Base-by-base conservation (phyloP, 2,888 invertebrate species). In the Dryadula phaetusa region DNA sequence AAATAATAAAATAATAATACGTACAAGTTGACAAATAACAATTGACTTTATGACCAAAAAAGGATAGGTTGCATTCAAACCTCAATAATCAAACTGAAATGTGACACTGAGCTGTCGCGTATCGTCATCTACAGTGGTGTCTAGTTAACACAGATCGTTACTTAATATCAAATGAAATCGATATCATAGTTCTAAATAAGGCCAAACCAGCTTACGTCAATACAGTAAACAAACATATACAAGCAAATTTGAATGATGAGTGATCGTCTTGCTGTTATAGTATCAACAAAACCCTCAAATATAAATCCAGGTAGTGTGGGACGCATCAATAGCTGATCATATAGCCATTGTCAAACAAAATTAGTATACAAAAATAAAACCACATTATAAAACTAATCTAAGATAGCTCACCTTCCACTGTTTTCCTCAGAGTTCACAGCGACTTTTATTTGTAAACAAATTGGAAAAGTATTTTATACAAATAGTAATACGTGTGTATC, bases 371-470 rank as follows among this genome's bases (percentile, higher is more conserved):
- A 58, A 47, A 37, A n/a, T 53, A 37, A 18, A 42, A 44, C 52
- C 44, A 60, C 56, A 64, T 64, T 76, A 76, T 77, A 72, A 75
- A 82, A 82, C 78, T 85, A 82, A 82, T 85, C 86, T 84, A 74
- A 80, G 77, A 81, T 79, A 76, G 82, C 91, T 88, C 79, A 90
- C 91, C 87, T 83, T 81, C 83, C 83, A 83, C 82, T 81, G 76
- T 80, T 85, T 86, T 89, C 86, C 85, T 82, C 72, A 73, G 76
- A 77, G 79, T 80, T 78, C 78, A 72, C 87, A 86, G 85, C 81
- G 79, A 74, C 79, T 83, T 82, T 74, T 85, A 85, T 86, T 87
- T 87, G 86, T 90, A 88, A 90, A 90, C 90, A 89, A 86, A 76
- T 75, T 68, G 71, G 40, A 69, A 65, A 65, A 32, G 52, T 52